These are phyloP conservation scores for Scelioninae gen. 1 DNA, from an alignment of 2,888 invertebrate genomes.

Conservation along the genomic window DNA sequence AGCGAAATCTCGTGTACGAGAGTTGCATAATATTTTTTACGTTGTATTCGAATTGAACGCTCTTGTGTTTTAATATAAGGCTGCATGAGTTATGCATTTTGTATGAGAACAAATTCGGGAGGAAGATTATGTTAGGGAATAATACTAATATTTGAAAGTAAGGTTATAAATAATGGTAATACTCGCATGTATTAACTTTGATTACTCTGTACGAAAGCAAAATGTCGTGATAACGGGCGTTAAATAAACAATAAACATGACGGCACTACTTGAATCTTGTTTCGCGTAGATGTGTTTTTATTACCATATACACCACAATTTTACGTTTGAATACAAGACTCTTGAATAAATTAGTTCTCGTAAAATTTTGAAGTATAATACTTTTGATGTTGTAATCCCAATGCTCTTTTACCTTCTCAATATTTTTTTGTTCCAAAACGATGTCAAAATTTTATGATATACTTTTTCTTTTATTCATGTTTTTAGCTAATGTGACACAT, in stretches of 20 bases:
- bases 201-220: neutral
- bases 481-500: too few species aligned
- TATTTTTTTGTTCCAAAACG: too few species aligned
- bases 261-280: neutral
- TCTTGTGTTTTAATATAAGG: neutral
- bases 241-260: constrained; percentile 18
- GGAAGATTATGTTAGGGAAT: neutral
- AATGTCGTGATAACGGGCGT: constrained; percentile 10
- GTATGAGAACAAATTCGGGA: neutral
- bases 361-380: constrained; percentile 5
- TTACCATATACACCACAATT: constrained; percentile 5
- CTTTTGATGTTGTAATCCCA: constrained; percentile 3
- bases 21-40: neutral
- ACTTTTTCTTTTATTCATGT: too few species aligned
- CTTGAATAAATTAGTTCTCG: constrained; percentile 23
- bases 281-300: constrained; percentile 6
- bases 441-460: too few species aligned
- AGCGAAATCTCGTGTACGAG: neutral
- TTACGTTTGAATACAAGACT: constrained; percentile 9
- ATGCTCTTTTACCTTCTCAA: neutral
- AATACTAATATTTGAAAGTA: neutral
- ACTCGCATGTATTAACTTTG: neutral
- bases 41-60: neutral
- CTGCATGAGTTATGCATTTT: neutral
- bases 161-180: neutral